A percentile compares a stretch with the other conserved stretches of the same genome.
These are phyloP conservation scores for Alouatta caraya DNA, from an alignment of 2,797 vertebrate species.

Conservation along the genomic window DNA sequence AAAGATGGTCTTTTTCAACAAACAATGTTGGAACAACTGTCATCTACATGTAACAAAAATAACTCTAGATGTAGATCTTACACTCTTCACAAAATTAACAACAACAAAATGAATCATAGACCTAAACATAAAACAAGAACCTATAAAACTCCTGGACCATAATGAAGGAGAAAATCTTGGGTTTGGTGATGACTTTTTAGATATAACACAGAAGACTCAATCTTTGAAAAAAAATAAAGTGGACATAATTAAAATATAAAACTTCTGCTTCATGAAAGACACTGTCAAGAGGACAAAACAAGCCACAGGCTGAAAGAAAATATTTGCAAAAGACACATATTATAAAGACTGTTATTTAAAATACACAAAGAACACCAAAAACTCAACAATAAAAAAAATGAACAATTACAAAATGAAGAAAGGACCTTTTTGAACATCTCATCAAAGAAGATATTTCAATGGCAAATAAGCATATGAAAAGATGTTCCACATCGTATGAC, in stretches of 20 bases:
- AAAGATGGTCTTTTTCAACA: neutral
- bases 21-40: neutral
- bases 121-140: neutral
- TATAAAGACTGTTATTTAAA: neutral
- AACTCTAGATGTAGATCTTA: neutral
- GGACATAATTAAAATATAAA: neutral
- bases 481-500: neutral
- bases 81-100: neutral
- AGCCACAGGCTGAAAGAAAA: neutral
- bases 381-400: neutral
- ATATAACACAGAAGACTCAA: neutral
- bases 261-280: neutral
- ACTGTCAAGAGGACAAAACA: neutral
- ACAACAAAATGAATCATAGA: neutral
- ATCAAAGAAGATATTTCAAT: neutral
- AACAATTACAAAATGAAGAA: neutral
- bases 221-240: neutral
- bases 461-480: neutral
- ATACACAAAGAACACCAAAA: neutral
- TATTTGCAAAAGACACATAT: neutral
- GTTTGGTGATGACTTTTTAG: neutral
- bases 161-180: neutral
- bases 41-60: neutral
- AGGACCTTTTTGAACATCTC: neutral
- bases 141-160: neutral